Conservation (phyloP, 2,113 vertebrate species). For the Saccopteryx leptura region DNA sequence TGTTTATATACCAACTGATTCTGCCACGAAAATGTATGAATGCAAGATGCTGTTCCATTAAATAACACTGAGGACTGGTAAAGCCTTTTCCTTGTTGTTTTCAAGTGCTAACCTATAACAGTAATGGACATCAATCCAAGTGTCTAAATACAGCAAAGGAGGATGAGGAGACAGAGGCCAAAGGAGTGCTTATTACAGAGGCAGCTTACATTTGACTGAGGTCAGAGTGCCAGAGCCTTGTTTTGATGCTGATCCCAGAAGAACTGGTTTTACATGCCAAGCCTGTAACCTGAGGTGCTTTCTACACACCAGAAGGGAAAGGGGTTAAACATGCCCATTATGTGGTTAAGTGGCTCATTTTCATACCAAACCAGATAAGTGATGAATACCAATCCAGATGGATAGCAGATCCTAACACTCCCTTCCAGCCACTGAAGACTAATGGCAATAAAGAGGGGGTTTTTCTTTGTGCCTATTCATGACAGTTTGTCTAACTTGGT, state of each 20-base stretch:
- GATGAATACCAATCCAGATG: neutral
- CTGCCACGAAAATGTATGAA: neutral
- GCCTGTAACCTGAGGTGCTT: neutral
- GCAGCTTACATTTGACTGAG: neutral
- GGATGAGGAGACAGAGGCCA: neutral
- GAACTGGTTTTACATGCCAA: neutral
- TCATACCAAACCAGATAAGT: neutral
- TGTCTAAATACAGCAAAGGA: neutral
- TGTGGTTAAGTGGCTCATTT: neutral
- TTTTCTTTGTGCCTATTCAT: neutral
- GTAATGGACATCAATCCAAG: neutral
- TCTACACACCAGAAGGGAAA: neutral
- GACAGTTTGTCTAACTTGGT: neutral
- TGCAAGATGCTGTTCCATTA: neutral
- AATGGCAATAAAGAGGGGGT: neutral
- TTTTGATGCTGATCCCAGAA: neutral
- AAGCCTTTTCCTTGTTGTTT: slow-evolving; percentile 27
- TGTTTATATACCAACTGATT: neutral
- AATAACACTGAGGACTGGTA: neutral
- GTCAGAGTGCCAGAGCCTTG: neutral
- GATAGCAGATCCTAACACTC: neutral
- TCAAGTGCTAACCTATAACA: neutral
- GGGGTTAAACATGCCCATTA: neutral
- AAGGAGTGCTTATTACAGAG: neutral
- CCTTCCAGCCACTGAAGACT: neutral